Evolutionary conservation across 2,113 vertebrate genomes (phyloP).

Genomic region (Gobiocypris rarus): DNA sequence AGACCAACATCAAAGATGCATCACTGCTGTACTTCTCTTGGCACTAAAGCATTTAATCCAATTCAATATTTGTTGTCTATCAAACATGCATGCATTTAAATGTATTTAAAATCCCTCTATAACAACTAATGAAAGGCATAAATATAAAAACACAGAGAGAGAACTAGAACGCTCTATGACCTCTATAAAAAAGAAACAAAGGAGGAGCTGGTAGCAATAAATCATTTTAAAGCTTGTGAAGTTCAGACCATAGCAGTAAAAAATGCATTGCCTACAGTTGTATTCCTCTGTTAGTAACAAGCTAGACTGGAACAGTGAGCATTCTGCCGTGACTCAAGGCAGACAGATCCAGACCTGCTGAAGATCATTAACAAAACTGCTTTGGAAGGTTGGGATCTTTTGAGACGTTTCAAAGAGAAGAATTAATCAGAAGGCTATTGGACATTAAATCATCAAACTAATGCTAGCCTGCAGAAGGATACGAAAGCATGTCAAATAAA

Average conservation of each 20-base stretch:
- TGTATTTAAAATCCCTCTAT: not conserved
- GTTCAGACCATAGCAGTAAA: not conserved
- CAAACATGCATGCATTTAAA: not conserved
- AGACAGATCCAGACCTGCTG: constrained; percentile 61
- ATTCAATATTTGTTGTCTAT: not conserved
- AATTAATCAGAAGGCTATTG: not conserved
- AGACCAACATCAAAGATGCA: not conserved
- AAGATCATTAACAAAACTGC: constrained; percentile 35
- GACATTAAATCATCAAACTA: too few species aligned
- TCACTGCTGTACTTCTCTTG: not conserved
- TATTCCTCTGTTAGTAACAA: constrained; percentile 35
- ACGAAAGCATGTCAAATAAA: not conserved
- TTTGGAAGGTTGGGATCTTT: not conserved
- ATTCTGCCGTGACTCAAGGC: constrained; percentile 61
- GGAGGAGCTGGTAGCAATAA: not conserved
- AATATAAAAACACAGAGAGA: not conserved
- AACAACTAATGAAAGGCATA: constrained; percentile 2
- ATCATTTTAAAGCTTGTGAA: not conserved
- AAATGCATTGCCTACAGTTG: constrained; percentile 34
- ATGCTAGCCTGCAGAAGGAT: not conserved
- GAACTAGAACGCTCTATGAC: not conserved
- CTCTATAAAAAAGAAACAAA: constrained; percentile 12
- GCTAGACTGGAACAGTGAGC: constrained; percentile 23
- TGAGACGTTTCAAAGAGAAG: not conserved
- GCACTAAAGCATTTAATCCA: not conserved